These are phyloP conservation scores for Meandrina meandrites DNA, from an alignment of 92 coral and sea anemone species.

Conservation along the genomic window DNA sequence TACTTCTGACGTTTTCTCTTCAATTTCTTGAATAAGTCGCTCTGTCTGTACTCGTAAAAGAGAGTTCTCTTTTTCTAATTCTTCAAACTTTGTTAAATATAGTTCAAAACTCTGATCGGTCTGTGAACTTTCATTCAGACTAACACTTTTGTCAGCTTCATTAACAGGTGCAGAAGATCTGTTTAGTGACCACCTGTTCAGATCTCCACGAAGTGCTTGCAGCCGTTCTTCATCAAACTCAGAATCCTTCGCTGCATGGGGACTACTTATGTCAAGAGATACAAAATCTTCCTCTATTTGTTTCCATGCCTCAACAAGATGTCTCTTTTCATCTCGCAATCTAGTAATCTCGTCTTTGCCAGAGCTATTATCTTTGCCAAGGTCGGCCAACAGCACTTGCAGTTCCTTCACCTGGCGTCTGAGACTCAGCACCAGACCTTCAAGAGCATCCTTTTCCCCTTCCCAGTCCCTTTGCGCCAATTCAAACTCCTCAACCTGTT, in stretches of 20 bases:
- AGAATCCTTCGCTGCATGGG: conserved; percentile 34
- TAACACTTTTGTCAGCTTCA: conserved; percentile 26
- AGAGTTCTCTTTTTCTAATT: conserved; percentile 75
- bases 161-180: neutral
- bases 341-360: conserved; percentile 17
- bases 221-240: conserved; percentile 57
- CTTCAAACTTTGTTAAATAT: conserved; percentile 57
- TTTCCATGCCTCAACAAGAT: conserved; percentile 57
- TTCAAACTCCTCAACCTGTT: conserved; percentile 74
- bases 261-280: conserved; percentile 29
- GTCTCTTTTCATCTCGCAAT: conserved; percentile 45
- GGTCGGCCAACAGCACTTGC: conserved; percentile 5
- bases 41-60: conserved; percentile 74
- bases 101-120: conserved; percentile 50
- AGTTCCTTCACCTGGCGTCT: conserved; percentile 72
- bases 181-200: conserved; percentile 59
- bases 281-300: conserved; percentile 50
- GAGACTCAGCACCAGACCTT: conserved; percentile 79
- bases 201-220: conserved; percentile 48
- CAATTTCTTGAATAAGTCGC: conserved; percentile 63
- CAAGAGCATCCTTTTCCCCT: conserved; percentile 86
- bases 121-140: conserved; percentile 61
- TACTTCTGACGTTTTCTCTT: conserved; percentile 58
- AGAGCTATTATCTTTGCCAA: neutral
- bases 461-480: conserved; percentile 78